Conservation (phyloP, 2,797 vertebrate genomes). For the Emydoidea blandingii region DNA sequence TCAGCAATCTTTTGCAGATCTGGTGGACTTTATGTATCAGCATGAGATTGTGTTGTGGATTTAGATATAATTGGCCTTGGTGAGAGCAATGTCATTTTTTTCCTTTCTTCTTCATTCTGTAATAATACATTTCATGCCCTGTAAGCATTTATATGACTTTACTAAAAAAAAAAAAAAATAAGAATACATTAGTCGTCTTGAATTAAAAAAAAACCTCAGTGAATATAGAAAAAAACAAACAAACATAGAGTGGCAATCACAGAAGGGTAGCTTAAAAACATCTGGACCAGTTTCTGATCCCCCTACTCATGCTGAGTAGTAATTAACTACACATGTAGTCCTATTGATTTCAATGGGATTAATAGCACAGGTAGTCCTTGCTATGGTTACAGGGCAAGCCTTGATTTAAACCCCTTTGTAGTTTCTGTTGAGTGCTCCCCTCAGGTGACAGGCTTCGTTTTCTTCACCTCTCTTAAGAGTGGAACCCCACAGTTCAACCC, state of each 20-base stretch:
- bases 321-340: background rate
- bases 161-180: background rate
- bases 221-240: background rate
- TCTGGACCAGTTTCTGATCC: background rate
- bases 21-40: background rate
- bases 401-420: background rate
- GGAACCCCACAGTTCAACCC: background rate
- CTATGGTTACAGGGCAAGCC: background rate
- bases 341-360: background rate
- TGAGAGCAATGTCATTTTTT: background rate
- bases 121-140: background rate
- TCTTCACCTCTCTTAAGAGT: background rate
- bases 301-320: background rate
- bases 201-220: background rate
- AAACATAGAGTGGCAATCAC: background rate
- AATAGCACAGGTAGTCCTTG: background rate
- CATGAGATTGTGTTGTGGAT: background rate
- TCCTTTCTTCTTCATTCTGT: background rate
- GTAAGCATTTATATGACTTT: background rate
- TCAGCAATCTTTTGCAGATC: background rate
- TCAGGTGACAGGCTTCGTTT: accelerated
- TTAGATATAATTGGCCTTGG: background rate
- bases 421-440: background rate
- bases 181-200: background rate
- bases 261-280: background rate